Evolutionary conservation across 2,797 vertebrate genomes (phyloP), one percentile per base, ranked within the genome.

Genomic region (Macropus fuliginosus): DNA sequence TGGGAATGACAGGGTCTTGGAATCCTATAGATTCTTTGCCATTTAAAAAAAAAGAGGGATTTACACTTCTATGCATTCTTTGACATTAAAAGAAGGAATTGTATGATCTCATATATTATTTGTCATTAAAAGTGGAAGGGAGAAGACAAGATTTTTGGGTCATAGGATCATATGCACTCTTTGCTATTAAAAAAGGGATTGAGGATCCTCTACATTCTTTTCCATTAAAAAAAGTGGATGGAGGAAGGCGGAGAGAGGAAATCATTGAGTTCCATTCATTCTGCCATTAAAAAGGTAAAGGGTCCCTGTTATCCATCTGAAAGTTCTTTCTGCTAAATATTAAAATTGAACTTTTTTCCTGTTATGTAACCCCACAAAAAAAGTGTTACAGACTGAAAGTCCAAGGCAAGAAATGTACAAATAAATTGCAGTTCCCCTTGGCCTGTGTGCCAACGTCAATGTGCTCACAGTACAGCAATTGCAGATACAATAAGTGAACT

Each of bases 371-470:
- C 18, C 18, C 66, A 40, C 66, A 81, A 81, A 74, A n/a, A 14
- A 66, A 81, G n/a, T 21, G 4, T 81, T 81, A 24, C 4, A 3
- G 27, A 50, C 27, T 62, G 74, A 34, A 90, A 54, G n/a, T 50
- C 40, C 54, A 66, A 62, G 87, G 54, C 24, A 56, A 5, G 34
- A 50, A 31, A 66, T 54, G 93, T 54, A 94, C 56, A 94, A 97
- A 46, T 54, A 91, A 97, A 66, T 81, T 2, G 54, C 54, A 56
- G 9, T 16, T 90, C 29, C 56, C 62, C 46, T 11, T 18, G 50
- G n/a, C 27, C 87, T 31, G 9, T 40, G 14, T 29, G 46, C 29
- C 29, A 59, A 28, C 31, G 50, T 40, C 11, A n/a, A 21, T 1
- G 0, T 74, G 16, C 34, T 18, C 62, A 66, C 57, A 59, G 14